phyloP scores from a whole-genome alignment of 1,140 invertebrate species.

The Drosophila littoralis region DNA sequence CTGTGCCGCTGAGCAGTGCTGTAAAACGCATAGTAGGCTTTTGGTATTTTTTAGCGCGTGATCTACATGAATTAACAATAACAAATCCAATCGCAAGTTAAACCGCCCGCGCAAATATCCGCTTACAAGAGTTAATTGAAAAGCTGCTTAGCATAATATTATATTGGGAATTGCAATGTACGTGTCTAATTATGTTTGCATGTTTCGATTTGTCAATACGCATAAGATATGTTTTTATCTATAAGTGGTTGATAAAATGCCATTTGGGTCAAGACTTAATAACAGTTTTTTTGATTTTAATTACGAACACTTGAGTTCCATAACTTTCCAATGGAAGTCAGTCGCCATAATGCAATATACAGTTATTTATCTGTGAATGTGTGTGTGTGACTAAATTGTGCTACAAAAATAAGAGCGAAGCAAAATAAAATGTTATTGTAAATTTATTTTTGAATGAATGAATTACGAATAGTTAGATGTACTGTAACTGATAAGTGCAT shows the following conservation, averaged over 20 bases:
- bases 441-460: no score
- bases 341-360: neutral
- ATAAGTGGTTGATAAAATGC: conserved; percentile 34
- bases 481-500: no score
- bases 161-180: neutral
- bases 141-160: neutral
- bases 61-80: conserved; percentile 8
- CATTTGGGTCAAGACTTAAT: conserved; percentile 67
- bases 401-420: neutral
- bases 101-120: conserved; percentile 30
- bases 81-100: conserved; percentile 19
- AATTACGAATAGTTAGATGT: no score
- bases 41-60: conserved; percentile 18
- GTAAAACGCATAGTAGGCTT: neutral
- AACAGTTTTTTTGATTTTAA: conserved; percentile 31
- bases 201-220: conserved; percentile 41
- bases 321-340: neutral
- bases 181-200: neutral
- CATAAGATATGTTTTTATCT: conserved; percentile 16
- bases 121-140: neutral
- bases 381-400: neutral
- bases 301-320: conserved; percentile 17
- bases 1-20: conserved; percentile 3
- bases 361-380: conserved; percentile 3
- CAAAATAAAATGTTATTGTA: neutral